Base-by-base conservation (phyloP, 1,140 invertebrate genomes). In the Anastrepha ludens region DNA sequence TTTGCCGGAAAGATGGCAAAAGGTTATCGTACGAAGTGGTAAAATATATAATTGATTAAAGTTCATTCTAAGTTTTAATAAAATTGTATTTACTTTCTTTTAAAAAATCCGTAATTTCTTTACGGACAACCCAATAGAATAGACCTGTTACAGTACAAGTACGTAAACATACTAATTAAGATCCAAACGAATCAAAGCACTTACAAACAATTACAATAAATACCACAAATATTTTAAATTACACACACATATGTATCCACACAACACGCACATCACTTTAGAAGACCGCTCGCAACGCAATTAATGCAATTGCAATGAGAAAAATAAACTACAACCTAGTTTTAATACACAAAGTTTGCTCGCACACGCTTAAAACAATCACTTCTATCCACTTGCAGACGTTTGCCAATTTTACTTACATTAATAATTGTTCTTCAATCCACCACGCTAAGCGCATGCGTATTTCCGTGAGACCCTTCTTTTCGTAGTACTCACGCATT, bases 401-500 rank as follows among this genome's bases (percentile, higher is more conserved):
- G 2, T 47, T 15, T 41, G 13, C 39, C n/a, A 29, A 50, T 55
- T 70, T 89, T 92, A 92, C 92, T 91, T 90, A 91, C 91, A 93
- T 92, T 90, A 93, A 92, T 29, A 29, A 89, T 90, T 89, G 87
- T 29, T 92, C 90, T 90, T 93, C 92, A 88, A 93, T 93, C 92
- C 92, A 93, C 86, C 90, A 89, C 88, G 92, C 92, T 88, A 92
- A 90, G 88, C 90, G 90, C 86, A 91, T 88, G 81, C 92, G 92
- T 89, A 93, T 88, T 87, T 93, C 92, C 41, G 90, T 89, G 55
- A 92, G 91, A 88, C 91, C 91, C 89, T 93, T 92, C 88, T 91
- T 91, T 87, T 92, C 91, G 89, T 93, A 93, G 89, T 91, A 93
- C 86, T 90, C 88, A 89, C 90, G 89, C 92, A 93, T 93, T 88